Base-by-base conservation (phyloP, 2,888 invertebrate species). In the Rhagonycha fulva region DNA sequence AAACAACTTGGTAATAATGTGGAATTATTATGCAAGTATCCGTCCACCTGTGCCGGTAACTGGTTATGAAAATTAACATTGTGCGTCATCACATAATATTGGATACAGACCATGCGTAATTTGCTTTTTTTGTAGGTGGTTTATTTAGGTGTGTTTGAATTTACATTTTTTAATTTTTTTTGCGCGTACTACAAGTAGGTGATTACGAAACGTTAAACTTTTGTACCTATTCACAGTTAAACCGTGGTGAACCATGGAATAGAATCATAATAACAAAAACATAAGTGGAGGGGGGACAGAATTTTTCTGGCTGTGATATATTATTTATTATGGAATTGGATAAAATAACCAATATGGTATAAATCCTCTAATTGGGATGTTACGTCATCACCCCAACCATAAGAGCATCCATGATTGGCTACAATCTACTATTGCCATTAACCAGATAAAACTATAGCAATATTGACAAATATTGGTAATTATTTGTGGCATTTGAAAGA, bases 41-140 rank as follows among this genome's bases (percentile, higher is more conserved):
- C 23, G 26, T 66, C 63, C 63, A 66, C 63, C 63, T 66, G 63
- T 66, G 63, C 26, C 26, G 63, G n/a, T 23, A 62, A 66, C 63
- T 66, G 63, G 63, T 66, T 66, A 66, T 66, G 63, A 66, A 66
- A 66, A 66, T 66, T 66, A 14, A 26, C n/a, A 24, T 24, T 66
- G 63, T 66, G 63, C 63, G 63, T 66, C 63, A 66, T 23, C 26
- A 66, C 24, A 24, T 47, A 28, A 14, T 19, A 66, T 24, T 19
- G 63, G 26, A 26, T 66, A 66, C 63, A 66, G n/a, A 62, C 62
- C 62, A 62, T 23, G 62, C 62, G 47, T 47, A 47, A n/a, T 47
- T 47, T n/a, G 7, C n/a, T 47, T 47, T 47, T 32, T 47, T 47
- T 47, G 47, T 47, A 47, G 47, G 28, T 28, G 28, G 28, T 28